These are phyloP conservation scores for Gymnodraco acuticeps DNA, from an alignment of 2,797 vertebrate genomes.

Conservation along the genomic window DNA sequence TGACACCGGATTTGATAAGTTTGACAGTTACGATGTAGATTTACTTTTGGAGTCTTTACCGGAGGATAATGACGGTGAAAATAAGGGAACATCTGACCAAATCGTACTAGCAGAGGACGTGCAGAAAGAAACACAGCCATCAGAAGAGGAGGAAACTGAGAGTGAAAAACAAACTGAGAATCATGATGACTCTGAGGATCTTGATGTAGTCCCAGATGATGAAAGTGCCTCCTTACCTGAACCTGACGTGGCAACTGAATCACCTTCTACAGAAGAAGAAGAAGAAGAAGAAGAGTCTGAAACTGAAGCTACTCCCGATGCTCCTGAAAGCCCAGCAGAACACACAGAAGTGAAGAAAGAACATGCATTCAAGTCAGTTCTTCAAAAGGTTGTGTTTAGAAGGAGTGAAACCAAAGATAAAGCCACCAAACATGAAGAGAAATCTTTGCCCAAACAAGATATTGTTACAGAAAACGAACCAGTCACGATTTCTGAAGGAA, in stretches of 20 bases:
- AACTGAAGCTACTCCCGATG: conserved; percentile 11
- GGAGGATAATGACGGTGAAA: conserved; percentile 33
- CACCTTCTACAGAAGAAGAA: conserved; percentile 35
- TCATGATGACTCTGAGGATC: conserved; percentile 40
- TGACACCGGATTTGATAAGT: conserved; percentile 90
- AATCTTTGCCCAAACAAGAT: conserved; percentile 69
- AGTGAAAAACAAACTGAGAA: conserved; percentile 38
- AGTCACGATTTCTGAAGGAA: conserved; percentile 79
- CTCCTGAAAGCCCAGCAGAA: conserved; percentile 27
- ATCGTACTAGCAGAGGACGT: conserved; percentile 34
- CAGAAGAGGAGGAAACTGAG: conserved; percentile 29
- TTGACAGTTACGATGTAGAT: conserved; percentile 91
- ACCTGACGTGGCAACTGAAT: conserved; percentile 48
- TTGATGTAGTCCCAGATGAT: conserved; percentile 40
- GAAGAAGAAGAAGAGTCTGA: conserved; percentile 32
- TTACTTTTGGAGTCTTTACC: conserved; percentile 79
- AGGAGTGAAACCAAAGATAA: conserved; percentile 83
- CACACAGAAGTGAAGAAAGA: conserved; percentile 24
- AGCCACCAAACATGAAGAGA: conserved; percentile 63
- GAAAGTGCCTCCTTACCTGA: conserved; percentile 60
- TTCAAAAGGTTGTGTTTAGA: conserved; percentile 76
- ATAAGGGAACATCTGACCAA: conserved; percentile 43
- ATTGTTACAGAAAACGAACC: conserved; percentile 64
- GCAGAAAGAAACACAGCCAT: conserved; percentile 40
- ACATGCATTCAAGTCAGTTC: conserved; percentile 5